phyloP scores from a whole-genome alignment of 2,113 vertebrate genomes.

The Tyrannus savana region DNA sequence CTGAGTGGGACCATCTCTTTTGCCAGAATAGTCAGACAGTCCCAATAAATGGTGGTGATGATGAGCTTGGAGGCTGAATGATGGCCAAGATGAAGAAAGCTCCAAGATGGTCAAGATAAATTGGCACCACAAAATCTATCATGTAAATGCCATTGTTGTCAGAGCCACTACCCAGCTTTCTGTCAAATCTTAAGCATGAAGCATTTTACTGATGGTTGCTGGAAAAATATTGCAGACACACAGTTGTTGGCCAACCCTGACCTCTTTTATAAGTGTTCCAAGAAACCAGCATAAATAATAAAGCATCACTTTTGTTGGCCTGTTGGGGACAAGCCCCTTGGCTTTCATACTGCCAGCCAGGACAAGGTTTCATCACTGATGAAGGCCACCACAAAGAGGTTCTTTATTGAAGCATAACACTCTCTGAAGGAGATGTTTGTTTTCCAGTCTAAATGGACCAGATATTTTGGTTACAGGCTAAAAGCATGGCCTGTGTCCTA shows the following conservation, averaged over 20 bases:
- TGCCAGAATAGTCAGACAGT: not conserved
- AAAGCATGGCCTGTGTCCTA: not conserved
- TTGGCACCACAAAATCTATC: not conserved
- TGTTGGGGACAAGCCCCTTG: not conserved
- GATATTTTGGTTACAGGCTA: not conserved
- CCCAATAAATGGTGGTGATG: not conserved
- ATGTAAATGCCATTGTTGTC: not conserved
- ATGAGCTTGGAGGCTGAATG: not conserved
- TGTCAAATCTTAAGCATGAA: not conserved
- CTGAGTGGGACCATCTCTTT: not conserved
- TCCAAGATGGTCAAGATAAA: not conserved
- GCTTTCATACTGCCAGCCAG: not conserved
- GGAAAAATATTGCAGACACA: not conserved
- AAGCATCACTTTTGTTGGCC: not conserved
- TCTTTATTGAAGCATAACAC: not conserved
- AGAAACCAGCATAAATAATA: not conserved
- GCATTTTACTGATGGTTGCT: not conserved
- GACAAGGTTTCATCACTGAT: not conserved
- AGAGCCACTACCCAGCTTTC: not conserved
- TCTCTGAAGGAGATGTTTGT: not conserved
- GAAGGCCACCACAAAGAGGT: not conserved
- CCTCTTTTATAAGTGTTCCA: not conserved
- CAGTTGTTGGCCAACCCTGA: not conserved
- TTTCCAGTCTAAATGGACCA: not conserved
- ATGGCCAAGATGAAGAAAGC: constrained; percentile 13